A percentile compares a stretch with the other conserved stretches of the same genome.
phyloP scores from a whole-genome alignment of 2,888 invertebrate genomes.

The Drosophila ochracea region DNA sequence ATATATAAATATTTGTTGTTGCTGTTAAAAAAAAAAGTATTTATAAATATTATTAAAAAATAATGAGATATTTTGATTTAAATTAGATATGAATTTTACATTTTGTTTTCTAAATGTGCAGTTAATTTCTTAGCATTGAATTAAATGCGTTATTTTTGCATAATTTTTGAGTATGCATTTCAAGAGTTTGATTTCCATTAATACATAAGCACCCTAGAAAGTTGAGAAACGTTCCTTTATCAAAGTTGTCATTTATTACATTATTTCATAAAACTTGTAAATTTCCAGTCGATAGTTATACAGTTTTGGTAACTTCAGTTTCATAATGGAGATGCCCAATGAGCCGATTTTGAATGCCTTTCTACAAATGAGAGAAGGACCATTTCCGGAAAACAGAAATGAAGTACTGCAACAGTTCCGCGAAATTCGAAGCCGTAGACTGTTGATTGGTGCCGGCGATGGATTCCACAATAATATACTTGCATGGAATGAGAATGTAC shows the following conservation, averaged over 20 bases:
- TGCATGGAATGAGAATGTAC: not conserved
- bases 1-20: not conserved
- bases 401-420: not conserved
- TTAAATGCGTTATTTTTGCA: not conserved
- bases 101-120: not conserved
- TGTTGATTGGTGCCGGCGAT: slow-evolving; percentile 47
- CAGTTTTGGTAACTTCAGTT: not conserved
- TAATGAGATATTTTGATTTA: not conserved
- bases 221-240: not conserved
- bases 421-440: not conserved
- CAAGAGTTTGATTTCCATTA: not conserved
- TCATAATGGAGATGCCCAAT: slow-evolving; percentile 32
- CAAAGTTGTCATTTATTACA: slow-evolving; percentile 5
- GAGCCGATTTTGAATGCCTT: slow-evolving; percentile 31
- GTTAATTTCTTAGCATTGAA: not conserved
- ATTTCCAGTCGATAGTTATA: not conserved
- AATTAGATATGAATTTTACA: not conserved
- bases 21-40: not conserved
- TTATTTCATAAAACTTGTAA: slow-evolving; percentile 3
- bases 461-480: slow-evolving; percentile 32
- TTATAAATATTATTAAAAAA: not conserved
- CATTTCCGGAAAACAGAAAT: not conserved
- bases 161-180: not conserved
- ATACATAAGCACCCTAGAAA: not conserved
- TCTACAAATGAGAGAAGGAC: not conserved